Evolutionary conservation across 1,140 invertebrate genomes (phyloP), one percentile per base, ranked within the genome.

Genomic region (Macrocentrus cingulum): DNA sequence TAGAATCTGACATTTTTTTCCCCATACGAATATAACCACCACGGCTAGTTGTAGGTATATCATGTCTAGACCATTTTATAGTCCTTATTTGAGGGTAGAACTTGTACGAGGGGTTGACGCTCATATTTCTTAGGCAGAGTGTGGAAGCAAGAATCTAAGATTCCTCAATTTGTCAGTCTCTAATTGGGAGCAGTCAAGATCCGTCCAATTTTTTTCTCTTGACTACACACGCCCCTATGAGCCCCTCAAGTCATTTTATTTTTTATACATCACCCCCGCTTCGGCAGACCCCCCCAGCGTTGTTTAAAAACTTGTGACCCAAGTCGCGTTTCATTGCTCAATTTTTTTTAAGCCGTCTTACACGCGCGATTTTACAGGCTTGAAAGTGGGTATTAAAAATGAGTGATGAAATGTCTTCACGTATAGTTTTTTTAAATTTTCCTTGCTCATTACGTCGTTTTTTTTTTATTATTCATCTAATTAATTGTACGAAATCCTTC

Each of bases 121-220:
- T 46, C 44, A 46, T 46, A 46, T 46, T 46, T 46, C 18, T 20
- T 42, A 19, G 13, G 44, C 13, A 9, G 25, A 29, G 25, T 5
- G 4, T 22, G 19, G 20, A 22, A 23, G 16, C 18, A 23, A 46
- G 44, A 22, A 46, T 46, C 44, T 46, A 9, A 46, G 44, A 46
- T 46, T 46, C 25, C 44, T 22, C 44, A 46, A 46, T 46, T 46
- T 46, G 44, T 46, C 44, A 46, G 44, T 46, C 44, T 46, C 44
- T 46, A 46, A 46, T 46, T 46, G 44, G 44, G 3, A 46, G n/a
- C n/a, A n/a, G 44, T 23, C 44, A 13, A 46, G 19, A 46, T 46
- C n/a, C 11, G 7, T 2, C 20, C 44, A 22, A 9, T 22, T 20
- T 46, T 46, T 46, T 46, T 19, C 11, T 1, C 11, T 18, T 16